A percentile compares a stretch with the other conserved stretches of the same genome.
Conservation (phyloP, 2,888 invertebrate species). For the Diogma glabrata region DNA sequence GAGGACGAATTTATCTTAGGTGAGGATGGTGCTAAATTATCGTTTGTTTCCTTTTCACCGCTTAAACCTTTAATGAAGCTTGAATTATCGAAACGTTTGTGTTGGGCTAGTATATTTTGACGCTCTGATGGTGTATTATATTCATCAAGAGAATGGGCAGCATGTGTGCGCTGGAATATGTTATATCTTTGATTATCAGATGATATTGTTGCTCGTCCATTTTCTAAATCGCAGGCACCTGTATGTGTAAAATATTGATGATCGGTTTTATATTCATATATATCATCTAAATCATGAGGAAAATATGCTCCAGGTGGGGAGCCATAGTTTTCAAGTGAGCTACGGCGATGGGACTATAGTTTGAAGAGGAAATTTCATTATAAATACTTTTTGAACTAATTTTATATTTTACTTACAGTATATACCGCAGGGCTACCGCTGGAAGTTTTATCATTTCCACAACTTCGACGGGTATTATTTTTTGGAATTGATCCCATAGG, state of each 20-base stretch:
- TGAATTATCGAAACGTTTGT: slow-evolving; percentile 32
- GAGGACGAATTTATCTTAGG: slow-evolving; percentile 6
- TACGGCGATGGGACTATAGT: slow-evolving; percentile 31
- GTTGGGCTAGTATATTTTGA: slow-evolving; percentile 19
- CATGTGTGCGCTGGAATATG: slow-evolving; percentile 33
- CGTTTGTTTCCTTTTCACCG: slow-evolving; percentile 21
- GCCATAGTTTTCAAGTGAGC: slow-evolving; percentile 26
- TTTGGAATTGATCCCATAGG: neutral
- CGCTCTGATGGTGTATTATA: slow-evolving; percentile 19
- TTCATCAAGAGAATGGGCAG: slow-evolving; percentile 31
- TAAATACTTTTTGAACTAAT: neutral
- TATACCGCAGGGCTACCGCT: slow-evolving; percentile 17
- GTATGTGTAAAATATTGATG: slow-evolving; percentile 37
- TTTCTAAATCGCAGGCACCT: slow-evolving; percentile 26
- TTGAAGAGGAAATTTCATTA: neutral
- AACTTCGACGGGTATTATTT: neutral
- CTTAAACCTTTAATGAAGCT: slow-evolving; percentile 31
- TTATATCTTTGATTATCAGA: slow-evolving; percentile 21
- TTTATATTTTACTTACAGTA: too few species aligned
- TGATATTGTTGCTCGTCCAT: slow-evolving; percentile 32
- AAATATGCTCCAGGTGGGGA: slow-evolving; percentile 32
- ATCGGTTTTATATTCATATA: slow-evolving; percentile 33
- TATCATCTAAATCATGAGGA: slow-evolving; percentile 37
- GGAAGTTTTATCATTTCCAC: slow-evolving; percentile 20
- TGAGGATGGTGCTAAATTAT: slow-evolving; percentile 14